A percentile compares a stretch with the other conserved stretches of the same genome.
Evolutionary conservation across 2,113 vertebrate genomes (phyloP).

Genomic region (Mastomys coucha): DNA sequence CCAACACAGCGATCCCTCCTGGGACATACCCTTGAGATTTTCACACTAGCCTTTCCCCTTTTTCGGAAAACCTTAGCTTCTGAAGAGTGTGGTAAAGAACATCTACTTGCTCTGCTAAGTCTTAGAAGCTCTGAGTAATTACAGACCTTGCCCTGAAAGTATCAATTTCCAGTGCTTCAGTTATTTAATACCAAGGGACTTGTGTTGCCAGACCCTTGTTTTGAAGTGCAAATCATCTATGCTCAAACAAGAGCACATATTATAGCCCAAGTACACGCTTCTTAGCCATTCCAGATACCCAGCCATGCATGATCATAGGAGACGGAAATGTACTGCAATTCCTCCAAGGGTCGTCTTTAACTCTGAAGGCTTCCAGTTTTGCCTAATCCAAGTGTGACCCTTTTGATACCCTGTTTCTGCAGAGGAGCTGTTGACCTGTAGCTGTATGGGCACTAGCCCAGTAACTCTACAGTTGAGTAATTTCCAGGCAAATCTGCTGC

Average conservation of each 20-base stretch:
- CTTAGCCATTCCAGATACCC: background rate
- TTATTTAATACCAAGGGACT: slow-evolving; percentile 44
- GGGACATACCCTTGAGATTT: background rate
- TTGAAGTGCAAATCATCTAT: slow-evolving; percentile 20
- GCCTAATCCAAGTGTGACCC: background rate
- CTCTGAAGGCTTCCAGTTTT: background rate
- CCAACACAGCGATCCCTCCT: background rate
- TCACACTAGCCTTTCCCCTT: background rate
- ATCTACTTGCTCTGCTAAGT: background rate
- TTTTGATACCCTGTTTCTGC: background rate
- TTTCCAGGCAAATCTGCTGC: slow-evolving; percentile 38
- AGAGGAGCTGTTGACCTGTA: background rate
- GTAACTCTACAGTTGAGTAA: background rate
- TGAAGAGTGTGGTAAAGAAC: background rate
- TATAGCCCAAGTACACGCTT: background rate
- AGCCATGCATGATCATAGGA: background rate
- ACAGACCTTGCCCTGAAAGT: slow-evolving; percentile 33
- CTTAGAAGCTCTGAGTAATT: slow-evolving; percentile 50
- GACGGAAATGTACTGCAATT: background rate
- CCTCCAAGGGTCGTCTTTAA: background rate
- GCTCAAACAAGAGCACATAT: slow-evolving; percentile 27
- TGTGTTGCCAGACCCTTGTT: background rate
- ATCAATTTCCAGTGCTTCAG: background rate
- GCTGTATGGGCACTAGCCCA: background rate
- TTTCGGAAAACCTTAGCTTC: background rate